Evolutionary conservation across 2,113 vertebrate species (phyloP).

Genomic region (Spilogale gracilis): DNA sequence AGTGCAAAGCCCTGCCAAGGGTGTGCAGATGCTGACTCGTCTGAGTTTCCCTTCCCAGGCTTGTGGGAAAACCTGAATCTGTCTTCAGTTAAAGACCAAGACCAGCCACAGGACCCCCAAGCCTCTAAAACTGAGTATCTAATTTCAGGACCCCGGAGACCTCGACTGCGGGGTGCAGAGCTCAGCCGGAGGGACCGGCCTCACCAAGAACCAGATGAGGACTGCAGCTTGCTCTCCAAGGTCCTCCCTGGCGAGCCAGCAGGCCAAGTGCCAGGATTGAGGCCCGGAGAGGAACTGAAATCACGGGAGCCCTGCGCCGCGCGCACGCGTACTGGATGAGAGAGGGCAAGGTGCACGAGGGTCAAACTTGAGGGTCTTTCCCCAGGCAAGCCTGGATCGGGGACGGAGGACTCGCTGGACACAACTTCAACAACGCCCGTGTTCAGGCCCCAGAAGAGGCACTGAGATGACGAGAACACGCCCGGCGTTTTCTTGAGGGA

Average conservation of each 20-base stretch:
- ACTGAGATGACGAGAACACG: background rate
- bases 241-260: background rate
- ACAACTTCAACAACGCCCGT: background rate
- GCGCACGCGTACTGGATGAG: too few species aligned
- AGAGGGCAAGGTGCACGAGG: rapidly evolving
- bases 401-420: rapidly evolving
- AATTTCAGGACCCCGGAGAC: background rate
- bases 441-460: background rate
- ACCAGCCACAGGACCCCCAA: background rate
- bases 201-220: background rate
- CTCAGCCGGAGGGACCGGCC: background rate
- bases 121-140: background rate
- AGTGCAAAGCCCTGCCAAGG: too few species aligned
- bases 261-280: too few species aligned
- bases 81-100: background rate
- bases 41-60: background rate
- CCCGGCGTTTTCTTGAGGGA: background rate
- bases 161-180: background rate
- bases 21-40: background rate
- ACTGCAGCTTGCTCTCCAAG: background rate
- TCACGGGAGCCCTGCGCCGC: background rate
- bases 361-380: rapidly evolving
- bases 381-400: rapidly evolving
- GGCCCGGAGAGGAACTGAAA: background rate
- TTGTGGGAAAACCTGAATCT: background rate